These are phyloP conservation scores for Patella ulyssiponensis DNA, from an alignment of 2,888 invertebrate species.

Conservation along the genomic window DNA sequence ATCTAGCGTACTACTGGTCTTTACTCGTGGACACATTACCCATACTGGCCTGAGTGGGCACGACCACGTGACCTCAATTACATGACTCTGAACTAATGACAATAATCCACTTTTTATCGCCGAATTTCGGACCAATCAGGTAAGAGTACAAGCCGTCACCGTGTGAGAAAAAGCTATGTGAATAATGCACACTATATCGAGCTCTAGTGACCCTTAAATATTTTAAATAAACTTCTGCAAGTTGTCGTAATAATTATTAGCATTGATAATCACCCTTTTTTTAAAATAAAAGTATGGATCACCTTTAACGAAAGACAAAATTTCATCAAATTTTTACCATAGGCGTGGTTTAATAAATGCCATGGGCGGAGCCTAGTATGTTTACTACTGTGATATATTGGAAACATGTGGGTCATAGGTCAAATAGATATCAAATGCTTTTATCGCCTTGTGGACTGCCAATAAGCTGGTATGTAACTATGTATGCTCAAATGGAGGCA, in stretches of 20 bases:
- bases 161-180: too few relatives aligned
- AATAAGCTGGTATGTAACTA: too few relatives aligned
- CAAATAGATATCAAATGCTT: constrained; percentile 4
- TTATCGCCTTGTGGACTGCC: background rate
- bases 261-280: too few relatives aligned
- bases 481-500: too few relatives aligned
- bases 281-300: too few relatives aligned
- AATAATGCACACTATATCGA: too few relatives aligned
- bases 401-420: constrained; percentile 10
- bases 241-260: too few relatives aligned
- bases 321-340: background rate
- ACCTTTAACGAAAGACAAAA: too few relatives aligned
- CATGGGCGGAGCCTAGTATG: background rate
- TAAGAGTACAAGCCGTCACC: too few relatives aligned
- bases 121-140: background rate
- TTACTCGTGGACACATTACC: constrained; percentile 3
- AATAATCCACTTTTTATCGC: constrained; percentile 12
- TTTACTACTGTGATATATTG: constrained; percentile 10
- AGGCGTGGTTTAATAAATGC: constrained; percentile 5
- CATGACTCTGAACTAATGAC: constrained; percentile 11
- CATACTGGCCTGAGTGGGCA: constrained; percentile 7
- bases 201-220: too few relatives aligned
- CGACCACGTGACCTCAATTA: constrained; percentile 9
- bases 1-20: background rate
- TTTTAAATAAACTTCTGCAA: too few relatives aligned